Base-by-base conservation (phyloP, 2,888 invertebrate genomes). In the Synanthedon vespiformis region DNA sequence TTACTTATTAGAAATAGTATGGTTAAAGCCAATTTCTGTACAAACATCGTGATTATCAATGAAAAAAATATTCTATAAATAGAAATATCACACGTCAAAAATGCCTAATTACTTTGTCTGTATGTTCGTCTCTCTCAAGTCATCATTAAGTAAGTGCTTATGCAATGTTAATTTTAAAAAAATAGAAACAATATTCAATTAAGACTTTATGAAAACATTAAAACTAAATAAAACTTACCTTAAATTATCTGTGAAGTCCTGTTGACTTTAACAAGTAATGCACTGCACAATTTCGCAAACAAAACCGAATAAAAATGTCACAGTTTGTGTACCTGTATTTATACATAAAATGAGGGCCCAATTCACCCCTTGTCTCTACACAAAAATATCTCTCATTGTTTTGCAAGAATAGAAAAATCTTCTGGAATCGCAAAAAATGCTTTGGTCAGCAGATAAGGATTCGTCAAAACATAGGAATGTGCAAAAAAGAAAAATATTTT, bases 391-490 rank as follows among this genome's bases (percentile, higher is more conserved):
- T 74, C 56, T 57, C 66, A 75, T 81, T 78, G 75, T 80, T 78
- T 74, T 56, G 68, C 70, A 72, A 76, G 70, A 77, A 74, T 70
- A 62, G 62, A 56, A 56, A 55, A 49, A 57, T 55, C 8, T 44
- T 12, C 2, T 13, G 44, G 44, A 44, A 44, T 14, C 44, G 13
- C 14, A 44, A 14, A 13, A 34, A 14, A 44, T 44, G 44, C 44
- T 55, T 16, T 16, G 16, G 16, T 1, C 2, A 54, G 58, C 55
- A 53, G 65, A 67, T 68, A 67, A 80, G 63, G 61, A 63, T 70
- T 75, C 60, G 77, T 83, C 77, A 81, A 76, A 70, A 51, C 63
- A 57, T 73, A 58, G 81, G 82, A 79, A 84, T 80, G 65, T 58
- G 51, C 52, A 41, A 55, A 51, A 48, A 48, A 11, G 18, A 44